Percentiles rank a stretch among this genome's conserved stretches.
Conservation (phyloP, 2,888 invertebrate genomes). For the Chaetogeoica ovagalla region DNA sequence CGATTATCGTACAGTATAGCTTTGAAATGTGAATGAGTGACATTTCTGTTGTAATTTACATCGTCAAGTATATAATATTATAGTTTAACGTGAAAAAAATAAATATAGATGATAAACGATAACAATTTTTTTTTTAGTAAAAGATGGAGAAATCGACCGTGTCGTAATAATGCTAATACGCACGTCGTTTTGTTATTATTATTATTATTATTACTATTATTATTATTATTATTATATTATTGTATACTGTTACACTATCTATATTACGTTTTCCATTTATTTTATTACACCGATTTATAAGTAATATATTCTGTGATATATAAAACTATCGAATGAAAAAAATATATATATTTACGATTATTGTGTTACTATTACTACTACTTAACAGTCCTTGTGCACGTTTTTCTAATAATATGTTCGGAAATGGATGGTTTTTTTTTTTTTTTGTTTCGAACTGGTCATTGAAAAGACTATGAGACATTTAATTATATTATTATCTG, state of each 20-base stretch:
- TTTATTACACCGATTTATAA: slow-evolving; percentile 20
- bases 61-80: neutral
- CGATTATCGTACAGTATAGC: too few species aligned
- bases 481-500: too few species aligned
- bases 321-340: slow-evolving; percentile 2
- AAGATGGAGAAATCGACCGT: neutral
- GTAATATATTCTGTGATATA: slow-evolving; percentile 15
- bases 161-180: neutral
- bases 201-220: slow-evolving; percentile 10
- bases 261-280: neutral
- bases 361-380: too few species aligned
- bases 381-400: too few species aligned
- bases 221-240: slow-evolving; percentile 5
- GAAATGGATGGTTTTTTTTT: too few species aligned
- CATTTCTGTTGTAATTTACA: neutral
- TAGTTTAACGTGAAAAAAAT: neutral
- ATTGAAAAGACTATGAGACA: too few species aligned
- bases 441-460: too few species aligned
- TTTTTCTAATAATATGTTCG: too few species aligned
- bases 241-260: too few species aligned
- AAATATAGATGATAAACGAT: too few species aligned
- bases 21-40: neutral
- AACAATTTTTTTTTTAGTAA: too few species aligned
- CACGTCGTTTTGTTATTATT: too few species aligned
- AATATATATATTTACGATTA: neutral